Percentiles rank a stretch among this genome's conserved stretches.
Evolutionary conservation across 2,888 invertebrate species (phyloP).

Genomic region (Galeopsomyia nigrocyanea): DNA sequence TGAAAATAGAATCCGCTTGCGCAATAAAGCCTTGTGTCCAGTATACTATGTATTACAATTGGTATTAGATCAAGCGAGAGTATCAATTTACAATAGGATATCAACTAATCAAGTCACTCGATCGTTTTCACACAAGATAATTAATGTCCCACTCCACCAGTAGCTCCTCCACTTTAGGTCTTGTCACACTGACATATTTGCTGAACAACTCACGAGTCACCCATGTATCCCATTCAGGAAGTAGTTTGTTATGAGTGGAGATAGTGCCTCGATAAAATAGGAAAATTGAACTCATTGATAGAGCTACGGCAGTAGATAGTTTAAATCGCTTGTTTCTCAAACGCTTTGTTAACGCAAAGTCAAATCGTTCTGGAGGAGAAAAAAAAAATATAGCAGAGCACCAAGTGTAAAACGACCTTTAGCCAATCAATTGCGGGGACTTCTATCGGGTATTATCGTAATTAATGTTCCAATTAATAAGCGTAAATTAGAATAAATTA

Average conservation of each 20-base stretch:
- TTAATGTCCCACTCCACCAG: constrained; percentile 8
- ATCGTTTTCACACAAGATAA: constrained; percentile 20
- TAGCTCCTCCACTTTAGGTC: background rate
- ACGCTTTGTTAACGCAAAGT: background rate
- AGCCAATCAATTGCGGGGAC: background rate
- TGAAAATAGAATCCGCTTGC: too few relatives aligned
- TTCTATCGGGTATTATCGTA: background rate
- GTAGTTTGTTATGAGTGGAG: constrained; percentile 16
- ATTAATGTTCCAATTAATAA: constrained; percentile 35
- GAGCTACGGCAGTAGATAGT: too few relatives aligned
- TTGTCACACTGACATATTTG: constrained; percentile 29
- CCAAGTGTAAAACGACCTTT: constrained; percentile 5
- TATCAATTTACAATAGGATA: constrained; percentile 11
- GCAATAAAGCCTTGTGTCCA: too few relatives aligned
- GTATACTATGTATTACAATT: background rate
- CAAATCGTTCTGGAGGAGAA: constrained; percentile 2
- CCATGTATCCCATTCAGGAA: constrained; percentile 19
- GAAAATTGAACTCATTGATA: background rate
- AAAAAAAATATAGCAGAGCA: background rate
- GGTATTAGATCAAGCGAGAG: constrained; percentile 10
- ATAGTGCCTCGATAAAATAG: background rate
- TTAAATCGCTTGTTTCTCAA: background rate
- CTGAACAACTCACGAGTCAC: constrained; percentile 14
- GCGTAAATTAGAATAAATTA: constrained; percentile 40
- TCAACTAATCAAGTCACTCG: constrained; percentile 19